Percentiles rank a stretch among this genome's conserved stretches.
phyloP scores from a whole-genome alignment of 2,888 invertebrate species.

The Caenorhabditis imperialis region DNA sequence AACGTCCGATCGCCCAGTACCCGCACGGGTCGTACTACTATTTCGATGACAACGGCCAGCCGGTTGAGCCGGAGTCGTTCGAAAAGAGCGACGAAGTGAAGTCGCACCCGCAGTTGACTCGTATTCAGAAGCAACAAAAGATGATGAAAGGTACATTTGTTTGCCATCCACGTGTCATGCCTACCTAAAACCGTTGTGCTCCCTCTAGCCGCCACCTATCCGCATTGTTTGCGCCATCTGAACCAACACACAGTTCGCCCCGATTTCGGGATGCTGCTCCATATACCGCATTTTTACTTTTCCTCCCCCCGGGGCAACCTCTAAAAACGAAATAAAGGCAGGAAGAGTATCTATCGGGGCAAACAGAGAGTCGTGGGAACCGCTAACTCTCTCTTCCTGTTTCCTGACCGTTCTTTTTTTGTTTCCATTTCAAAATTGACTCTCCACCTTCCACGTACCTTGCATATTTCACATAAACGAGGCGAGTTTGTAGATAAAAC shows the following conservation, averaged over 20 bases:
- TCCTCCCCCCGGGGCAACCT: neutral
- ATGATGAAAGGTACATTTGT: too few species aligned
- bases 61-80: slow-evolving; percentile 3
- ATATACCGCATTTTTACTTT: neutral
- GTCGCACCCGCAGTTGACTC: too few species aligned
- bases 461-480: too few species aligned
- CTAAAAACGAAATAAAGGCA: slow-evolving; percentile 18
- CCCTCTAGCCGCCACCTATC: too few species aligned
- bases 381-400: too few species aligned
- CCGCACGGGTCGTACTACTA: slow-evolving; percentile 11
- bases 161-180: too few species aligned
- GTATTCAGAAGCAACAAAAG: too few species aligned
- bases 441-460: too few species aligned
- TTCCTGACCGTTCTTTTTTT: neutral
- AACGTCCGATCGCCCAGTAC: slow-evolving; percentile 40
- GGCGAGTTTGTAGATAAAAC: too few species aligned
- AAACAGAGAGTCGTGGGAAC: slow-evolving; percentile 17
- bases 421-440: neutral
- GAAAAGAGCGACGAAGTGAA: slow-evolving; percentile 18
- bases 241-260: slow-evolving; percentile 26
- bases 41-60: slow-evolving; percentile 2
- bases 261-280: neutral
- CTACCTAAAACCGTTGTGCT: too few species aligned
- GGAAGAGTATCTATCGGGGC: neutral
- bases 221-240: slow-evolving; percentile 49